A percentile compares a stretch with the other conserved stretches of the same genome.
phyloP scores from a whole-genome alignment of 2,113 vertebrate genomes.

The Heteronetta atricapilla region DNA sequence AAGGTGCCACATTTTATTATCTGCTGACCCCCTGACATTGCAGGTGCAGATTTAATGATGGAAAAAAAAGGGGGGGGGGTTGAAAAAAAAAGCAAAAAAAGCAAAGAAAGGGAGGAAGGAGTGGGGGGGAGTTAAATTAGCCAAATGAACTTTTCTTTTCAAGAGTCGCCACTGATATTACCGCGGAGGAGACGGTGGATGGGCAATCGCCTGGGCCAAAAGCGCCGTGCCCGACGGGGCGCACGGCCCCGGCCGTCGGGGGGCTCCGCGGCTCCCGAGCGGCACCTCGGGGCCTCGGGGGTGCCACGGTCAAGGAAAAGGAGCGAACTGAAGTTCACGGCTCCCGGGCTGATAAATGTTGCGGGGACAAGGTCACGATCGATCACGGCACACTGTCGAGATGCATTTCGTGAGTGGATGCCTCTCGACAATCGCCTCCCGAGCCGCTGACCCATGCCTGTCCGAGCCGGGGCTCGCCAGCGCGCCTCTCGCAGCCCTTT shows the following conservation, averaged over 20 bases:
- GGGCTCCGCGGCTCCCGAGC: not conserved
- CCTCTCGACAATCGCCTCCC: slow-evolving; percentile 83
- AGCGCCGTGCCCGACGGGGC: not conserved
- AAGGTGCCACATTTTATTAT: slow-evolving; percentile 95
- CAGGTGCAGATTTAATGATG: slow-evolving; percentile 86
- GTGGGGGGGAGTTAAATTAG: slow-evolving; percentile 43
- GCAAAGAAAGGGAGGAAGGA: no score
- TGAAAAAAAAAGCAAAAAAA: no score
- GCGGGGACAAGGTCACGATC: slow-evolving; percentile 81
- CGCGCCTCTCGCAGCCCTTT: slow-evolving; percentile 74
- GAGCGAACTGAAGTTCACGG: slow-evolving; percentile 73
- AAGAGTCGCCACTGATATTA: not conserved
- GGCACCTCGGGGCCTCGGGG: not conserved
- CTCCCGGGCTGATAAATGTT: slow-evolving; percentile 71
- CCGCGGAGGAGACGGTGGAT: not conserved
- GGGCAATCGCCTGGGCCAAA: not conserved
- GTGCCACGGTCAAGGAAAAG: slow-evolving; percentile 69
- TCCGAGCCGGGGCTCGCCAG: slow-evolving; percentile 68
- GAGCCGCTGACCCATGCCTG: slow-evolving; percentile 82
- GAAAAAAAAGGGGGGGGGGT: not conserved
- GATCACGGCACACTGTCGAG: slow-evolving; percentile 84
- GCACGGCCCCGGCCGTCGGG: not conserved
- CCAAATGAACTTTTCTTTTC: slow-evolving; percentile 64
- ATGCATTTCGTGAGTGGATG: slow-evolving; percentile 89
- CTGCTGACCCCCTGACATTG: slow-evolving; percentile 90